Base-by-base conservation (phyloP, 1,140 invertebrate genomes). In the Drosophila tani region DNA sequence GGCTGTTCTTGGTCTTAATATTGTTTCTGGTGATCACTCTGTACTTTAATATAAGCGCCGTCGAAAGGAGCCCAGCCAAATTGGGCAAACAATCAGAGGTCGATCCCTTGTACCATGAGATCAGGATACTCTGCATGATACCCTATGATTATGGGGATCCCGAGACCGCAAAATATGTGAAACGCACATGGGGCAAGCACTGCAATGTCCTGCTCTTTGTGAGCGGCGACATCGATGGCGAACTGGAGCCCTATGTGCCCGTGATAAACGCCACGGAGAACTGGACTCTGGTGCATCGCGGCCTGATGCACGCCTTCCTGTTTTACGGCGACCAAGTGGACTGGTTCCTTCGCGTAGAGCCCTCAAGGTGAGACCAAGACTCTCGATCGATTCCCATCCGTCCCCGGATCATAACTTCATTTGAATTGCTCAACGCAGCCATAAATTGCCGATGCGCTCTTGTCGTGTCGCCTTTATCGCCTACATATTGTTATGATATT, bases 401-500 rank as follows among this genome's bases (percentile, higher is more conserved):
- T 38, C 24, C 46, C 56, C 14, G 27, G 67, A 47, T 41, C 50
- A 56, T 71, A 83, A 73, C 65, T 69, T 69, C 11, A 66, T 81
- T 69, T 84, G 63, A 80, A 80, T 80, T 65, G 81, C 66, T 49
- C 43, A 35, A 35, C 53, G 58, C 47, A 43, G 47, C 43, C 75
- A 79, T 86, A 86, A 87, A 87, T 77, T 87, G 64, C 51, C 29
- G 67, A 49, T 40, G 46, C 62, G 21, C 15, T 68, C 47, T 62
- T 76, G 62, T 65, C 56, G 57, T 77, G 35, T 50, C 50, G 70
- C 15, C 57, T 83, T 82, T 87, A 87, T 87, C 83, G 83, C 73
- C 64, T 55, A 69, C 65, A 75, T 87, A 87, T 87, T 87, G 80
- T 81, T 80, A 82, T 86, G 83, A 73, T 81, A 80, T 80, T 80